A percentile compares a stretch with the other conserved stretches of the same genome.
Conservation (phyloP, 2,888 invertebrate species). For the Yponomeuta sedellus region DNA sequence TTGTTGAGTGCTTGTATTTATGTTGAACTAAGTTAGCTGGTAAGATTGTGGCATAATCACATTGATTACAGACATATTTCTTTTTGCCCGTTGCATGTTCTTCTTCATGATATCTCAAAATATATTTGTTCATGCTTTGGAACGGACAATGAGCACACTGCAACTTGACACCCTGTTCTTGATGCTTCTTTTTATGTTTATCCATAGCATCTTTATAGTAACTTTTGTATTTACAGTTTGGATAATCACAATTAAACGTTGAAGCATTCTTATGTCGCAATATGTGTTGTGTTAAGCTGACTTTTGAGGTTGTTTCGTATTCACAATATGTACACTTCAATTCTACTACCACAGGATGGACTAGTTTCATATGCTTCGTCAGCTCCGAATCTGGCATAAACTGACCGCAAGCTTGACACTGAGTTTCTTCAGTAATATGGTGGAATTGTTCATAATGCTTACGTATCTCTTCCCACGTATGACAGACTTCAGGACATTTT, state of each 20-base stretch:
- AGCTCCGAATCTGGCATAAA: constrained; percentile 45
- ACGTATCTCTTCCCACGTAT: constrained; percentile 48
- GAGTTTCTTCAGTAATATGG: constrained; percentile 41
- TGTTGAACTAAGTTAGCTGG: constrained; percentile 67
- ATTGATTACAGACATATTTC: constrained; percentile 55
- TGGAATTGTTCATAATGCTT: constrained; percentile 55
- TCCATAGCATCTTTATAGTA: constrained; percentile 60
- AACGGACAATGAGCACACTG: constrained; percentile 62
- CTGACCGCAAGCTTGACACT: constrained; percentile 61
- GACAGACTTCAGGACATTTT: constrained; percentile 49
- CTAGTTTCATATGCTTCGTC: constrained; percentile 51
- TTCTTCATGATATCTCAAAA: constrained; percentile 62
- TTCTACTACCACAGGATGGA: constrained; percentile 37
- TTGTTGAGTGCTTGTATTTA: constrained; percentile 63
- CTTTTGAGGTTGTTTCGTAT: constrained; percentile 46
- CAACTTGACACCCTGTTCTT: constrained; percentile 52
- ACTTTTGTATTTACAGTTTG: constrained; percentile 55
- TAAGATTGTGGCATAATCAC: constrained; percentile 61
- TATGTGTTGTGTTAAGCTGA: constrained; percentile 61
- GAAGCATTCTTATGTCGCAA: constrained; percentile 58
- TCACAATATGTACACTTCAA: constrained; percentile 56
- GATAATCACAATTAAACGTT: constrained; percentile 50
- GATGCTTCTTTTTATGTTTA: constrained; percentile 55
- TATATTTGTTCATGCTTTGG: constrained; percentile 66
- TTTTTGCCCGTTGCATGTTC: constrained; percentile 62